Conservation (phyloP, 2,888 invertebrate genomes). For the Drosophila percnosoma region DNA sequence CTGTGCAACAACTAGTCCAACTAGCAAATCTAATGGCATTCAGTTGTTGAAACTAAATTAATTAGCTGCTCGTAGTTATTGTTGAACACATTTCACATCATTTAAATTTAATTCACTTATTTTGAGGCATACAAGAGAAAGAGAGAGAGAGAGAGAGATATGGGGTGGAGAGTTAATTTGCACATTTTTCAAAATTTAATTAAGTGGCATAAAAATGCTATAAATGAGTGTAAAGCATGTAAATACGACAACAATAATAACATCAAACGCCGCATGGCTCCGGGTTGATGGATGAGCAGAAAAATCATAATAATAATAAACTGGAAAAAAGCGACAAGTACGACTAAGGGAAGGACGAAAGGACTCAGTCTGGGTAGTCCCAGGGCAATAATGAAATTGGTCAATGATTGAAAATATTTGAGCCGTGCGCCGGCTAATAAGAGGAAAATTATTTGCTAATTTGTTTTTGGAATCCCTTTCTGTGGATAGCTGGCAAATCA, state of each 20-base stretch:
- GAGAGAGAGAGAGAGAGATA: neutral
- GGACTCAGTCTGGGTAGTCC: neutral
- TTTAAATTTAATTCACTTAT: constrained; percentile 66
- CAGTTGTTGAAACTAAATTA: constrained; percentile 33
- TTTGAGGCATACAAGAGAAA: neutral
- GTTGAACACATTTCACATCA: constrained; percentile 42
- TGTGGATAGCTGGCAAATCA: constrained; percentile 48
- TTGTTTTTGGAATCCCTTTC: constrained; percentile 51
- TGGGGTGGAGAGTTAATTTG: constrained; percentile 38
- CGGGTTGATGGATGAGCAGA: constrained; percentile 58
- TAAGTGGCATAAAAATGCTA: constrained; percentile 63
- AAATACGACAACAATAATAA: constrained; percentile 39
- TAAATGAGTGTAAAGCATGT: constrained; percentile 44
- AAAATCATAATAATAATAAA: constrained; percentile 52
- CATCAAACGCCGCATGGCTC: neutral
- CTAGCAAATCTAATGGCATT: neutral
- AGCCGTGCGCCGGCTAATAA: constrained; percentile 58
- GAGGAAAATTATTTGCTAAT: constrained; percentile 74
- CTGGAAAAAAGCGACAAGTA: constrained; percentile 49
- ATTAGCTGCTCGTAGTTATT: constrained; percentile 42
- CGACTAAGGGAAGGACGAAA: neutral
- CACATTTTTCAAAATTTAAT: constrained; percentile 65
- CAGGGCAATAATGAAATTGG: constrained; percentile 21
- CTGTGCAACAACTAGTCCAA: neutral
- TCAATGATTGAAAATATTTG: constrained; percentile 67